These are phyloP conservation scores for Catagonus wagneri DNA, from an alignment of 2,113 vertebrate species.

Conservation along the genomic window DNA sequence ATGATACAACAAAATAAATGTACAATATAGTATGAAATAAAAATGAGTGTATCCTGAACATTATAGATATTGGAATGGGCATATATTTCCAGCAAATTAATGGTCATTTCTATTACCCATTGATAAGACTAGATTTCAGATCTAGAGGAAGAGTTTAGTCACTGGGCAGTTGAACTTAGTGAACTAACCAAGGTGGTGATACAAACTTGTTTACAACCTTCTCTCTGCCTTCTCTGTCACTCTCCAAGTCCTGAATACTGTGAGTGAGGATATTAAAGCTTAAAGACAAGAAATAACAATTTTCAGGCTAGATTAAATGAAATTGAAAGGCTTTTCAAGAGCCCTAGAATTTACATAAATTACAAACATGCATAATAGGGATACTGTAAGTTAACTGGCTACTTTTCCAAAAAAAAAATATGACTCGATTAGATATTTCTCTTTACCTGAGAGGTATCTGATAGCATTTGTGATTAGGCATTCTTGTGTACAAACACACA, in stretches of 20 bases:
- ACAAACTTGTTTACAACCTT: background rate
- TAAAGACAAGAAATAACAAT: constrained; percentile 52
- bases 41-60: background rate
- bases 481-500: background rate
- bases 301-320: constrained; percentile 67
- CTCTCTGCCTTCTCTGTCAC: background rate
- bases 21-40: background rate
- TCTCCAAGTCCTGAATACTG: background rate
- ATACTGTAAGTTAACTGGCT: constrained; percentile 59
- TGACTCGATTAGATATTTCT: constrained; percentile 45
- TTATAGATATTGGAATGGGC: background rate
- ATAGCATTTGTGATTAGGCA: background rate
- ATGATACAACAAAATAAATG: background rate
- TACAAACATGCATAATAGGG: constrained; percentile 45
- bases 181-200: background rate
- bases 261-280: constrained; percentile 36
- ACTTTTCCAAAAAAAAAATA: background rate
- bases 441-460: background rate
- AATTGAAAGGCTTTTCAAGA: constrained; percentile 58
- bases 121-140: background rate
- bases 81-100: background rate
- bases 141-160: background rate
- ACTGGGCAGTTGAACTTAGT: background rate
- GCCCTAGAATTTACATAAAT: constrained; percentile 62
- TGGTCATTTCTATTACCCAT: background rate